Evolutionary conservation across 2,797 vertebrate species (phyloP).

Genomic region (Sarcoramphus papa): DNA sequence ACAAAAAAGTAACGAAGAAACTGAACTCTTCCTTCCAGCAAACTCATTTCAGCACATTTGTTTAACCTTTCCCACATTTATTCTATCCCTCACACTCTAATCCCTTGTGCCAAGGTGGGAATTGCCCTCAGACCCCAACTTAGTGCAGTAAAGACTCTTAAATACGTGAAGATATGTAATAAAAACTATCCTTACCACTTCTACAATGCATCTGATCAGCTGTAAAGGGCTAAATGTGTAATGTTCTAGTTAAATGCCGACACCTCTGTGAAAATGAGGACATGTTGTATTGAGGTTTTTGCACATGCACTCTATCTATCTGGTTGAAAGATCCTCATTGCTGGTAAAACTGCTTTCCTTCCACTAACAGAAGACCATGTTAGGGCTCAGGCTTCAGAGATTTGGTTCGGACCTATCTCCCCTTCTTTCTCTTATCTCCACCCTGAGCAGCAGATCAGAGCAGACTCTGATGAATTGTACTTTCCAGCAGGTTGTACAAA

Average conservation of each 20-base stretch:
- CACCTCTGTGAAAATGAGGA: not conserved
- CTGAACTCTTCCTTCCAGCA: not conserved
- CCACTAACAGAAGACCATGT: not conserved
- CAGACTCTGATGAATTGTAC: not conserved
- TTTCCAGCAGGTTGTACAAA: conserved; percentile 11
- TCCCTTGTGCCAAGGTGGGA: not conserved
- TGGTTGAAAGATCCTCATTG: not conserved
- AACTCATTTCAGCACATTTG: not conserved
- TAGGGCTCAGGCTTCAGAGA: not conserved
- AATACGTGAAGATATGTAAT: not conserved
- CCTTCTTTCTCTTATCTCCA: not conserved
- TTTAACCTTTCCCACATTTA: not conserved
- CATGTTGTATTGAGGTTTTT: not conserved
- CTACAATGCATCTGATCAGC: not conserved
- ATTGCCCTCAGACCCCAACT: not conserved
- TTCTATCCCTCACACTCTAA: not conserved
- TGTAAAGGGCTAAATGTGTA: not conserved
- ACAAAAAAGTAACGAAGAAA: not conserved
- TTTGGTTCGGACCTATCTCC: not conserved
- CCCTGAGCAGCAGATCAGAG: not conserved
- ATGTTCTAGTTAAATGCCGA: not conserved
- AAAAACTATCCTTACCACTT: not conserved
- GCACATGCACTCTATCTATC: not conserved
- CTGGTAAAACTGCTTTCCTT: not conserved
- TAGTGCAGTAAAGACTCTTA: not conserved